Percentiles rank a stretch among this genome's conserved stretches.
phyloP scores from a whole-genome alignment of 1,140 invertebrate species.

The Musca domestica region DNA sequence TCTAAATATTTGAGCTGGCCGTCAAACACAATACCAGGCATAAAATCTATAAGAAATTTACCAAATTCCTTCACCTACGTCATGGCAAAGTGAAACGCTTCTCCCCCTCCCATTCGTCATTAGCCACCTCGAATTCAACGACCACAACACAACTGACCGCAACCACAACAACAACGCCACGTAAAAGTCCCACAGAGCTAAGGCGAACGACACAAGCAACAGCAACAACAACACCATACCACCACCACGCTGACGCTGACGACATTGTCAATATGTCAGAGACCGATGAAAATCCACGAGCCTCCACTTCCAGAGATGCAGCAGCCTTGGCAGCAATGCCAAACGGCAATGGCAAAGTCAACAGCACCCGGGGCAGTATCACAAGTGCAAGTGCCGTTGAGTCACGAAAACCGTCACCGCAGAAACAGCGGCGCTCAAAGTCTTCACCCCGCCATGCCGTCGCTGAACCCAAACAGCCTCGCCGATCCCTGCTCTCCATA shows the following conservation, averaged over 20 bases:
- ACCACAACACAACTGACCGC: not conserved
- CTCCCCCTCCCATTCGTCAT: not conserved
- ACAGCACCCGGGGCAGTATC: slow-evolving; percentile 20
- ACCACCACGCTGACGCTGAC: no score
- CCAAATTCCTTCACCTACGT: slow-evolving; percentile 17
- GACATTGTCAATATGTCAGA: not conserved
- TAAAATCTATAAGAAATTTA: slow-evolving; percentile 18
- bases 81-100: slow-evolving; percentile 8
- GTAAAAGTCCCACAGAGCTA: not conserved
- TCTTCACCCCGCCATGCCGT: slow-evolving; percentile 70
- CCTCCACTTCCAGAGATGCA: slow-evolving; percentile 20
- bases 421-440: slow-evolving; percentile 53
- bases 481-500: slow-evolving; percentile 74
- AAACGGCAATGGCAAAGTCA: slow-evolving; percentile 24
- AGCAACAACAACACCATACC: no score
- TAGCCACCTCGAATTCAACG: slow-evolving; percentile 3
- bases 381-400: not conserved
- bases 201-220: not conserved
- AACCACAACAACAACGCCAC: not conserved
- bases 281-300: slow-evolving; percentile 1
- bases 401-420: not conserved
- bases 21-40: slow-evolving; percentile 10
- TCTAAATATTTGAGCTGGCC: slow-evolving; percentile 10
- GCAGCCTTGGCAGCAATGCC: slow-evolving; percentile 3
- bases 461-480: slow-evolving; percentile 71